Base-by-base conservation (phyloP, 1,140 invertebrate species). In the Hyles vespertilio region DNA sequence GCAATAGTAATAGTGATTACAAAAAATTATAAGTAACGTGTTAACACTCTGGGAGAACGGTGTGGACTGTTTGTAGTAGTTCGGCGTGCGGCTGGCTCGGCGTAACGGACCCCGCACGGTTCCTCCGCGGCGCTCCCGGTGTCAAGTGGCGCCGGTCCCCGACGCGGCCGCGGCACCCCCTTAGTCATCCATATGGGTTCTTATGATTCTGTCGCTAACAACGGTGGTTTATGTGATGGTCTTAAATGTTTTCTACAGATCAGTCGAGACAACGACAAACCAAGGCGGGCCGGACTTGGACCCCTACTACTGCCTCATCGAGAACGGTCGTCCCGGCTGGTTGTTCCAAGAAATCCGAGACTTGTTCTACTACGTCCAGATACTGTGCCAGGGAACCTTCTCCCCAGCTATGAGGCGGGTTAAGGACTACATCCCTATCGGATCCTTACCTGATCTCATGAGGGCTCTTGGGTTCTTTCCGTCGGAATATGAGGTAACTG, bases 391-490 rank as follows among this genome's bases (percentile, higher is more conserved):
- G 79, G 93, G 93, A 9, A 92, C 94, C 44, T 92, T 93, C 72
- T 92, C 91, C 0, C 91, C 90, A 48, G 88, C 90, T 2, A 88
- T 89, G 51, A 79, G 93, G 56, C 75, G 81, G 10, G 90, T 94
- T 5, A 89, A 89, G 2, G 90, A 92, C 32, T 89, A 81, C 53
- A 92, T 95, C 11, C 86, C 89, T 2, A 82, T 94, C 4, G 88
- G 90, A 32, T 92, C 94, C 67, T 81, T 95, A 52, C 92, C 94
- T 8, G 93, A 93, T 83, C 77, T 95, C 0, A 92, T 95, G 91
- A 84, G 94, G 63, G 93, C 93, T n/a, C 87, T 94, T 69, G 94
- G 94, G 56, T 95, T 91, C 81, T 95, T 93, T 77, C 93, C 93
- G 3, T 92, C 92, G 2, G 93, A 95, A 72, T 91, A 93, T 83